Percentiles rank a stretch among this genome's conserved stretches.
Evolutionary conservation across 2,113 vertebrate genomes (phyloP).

Genomic region (Tachycineta bicolor): DNA sequence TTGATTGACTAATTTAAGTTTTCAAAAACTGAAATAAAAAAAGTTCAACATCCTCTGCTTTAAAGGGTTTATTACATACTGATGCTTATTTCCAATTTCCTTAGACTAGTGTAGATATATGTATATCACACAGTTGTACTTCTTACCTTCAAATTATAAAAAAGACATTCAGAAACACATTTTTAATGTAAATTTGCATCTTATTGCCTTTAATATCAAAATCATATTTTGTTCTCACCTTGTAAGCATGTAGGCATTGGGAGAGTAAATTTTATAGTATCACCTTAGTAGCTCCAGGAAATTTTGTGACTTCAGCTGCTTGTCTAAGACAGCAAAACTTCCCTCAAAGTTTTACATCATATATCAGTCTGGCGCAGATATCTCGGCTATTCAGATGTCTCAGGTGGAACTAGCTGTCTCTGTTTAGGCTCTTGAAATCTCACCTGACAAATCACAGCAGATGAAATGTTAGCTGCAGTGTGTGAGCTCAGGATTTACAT

Average conservation of each 20-base stretch:
- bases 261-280: neutral
- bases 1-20: neutral
- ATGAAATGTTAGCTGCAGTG: neutral
- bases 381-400: neutral
- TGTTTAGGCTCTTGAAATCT: neutral
- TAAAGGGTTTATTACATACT: neutral
- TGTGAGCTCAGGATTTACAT: neutral
- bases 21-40: neutral
- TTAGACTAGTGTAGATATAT: neutral
- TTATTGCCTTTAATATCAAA: neutral
- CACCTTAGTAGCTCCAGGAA: neutral
- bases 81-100: neutral
- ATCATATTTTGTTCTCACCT: neutral
- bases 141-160: neutral
- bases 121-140: neutral
- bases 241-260: neutral
- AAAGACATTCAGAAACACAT: neutral
- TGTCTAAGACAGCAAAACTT: neutral
- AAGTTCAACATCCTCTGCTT: neutral
- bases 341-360: neutral
- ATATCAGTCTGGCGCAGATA: neutral
- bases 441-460: neutral
- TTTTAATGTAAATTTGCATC: neutral
- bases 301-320: neutral
- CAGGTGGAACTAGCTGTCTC: neutral